Evolutionary conservation across 2,797 vertebrate species (phyloP).

Genomic region (Pempheris klunzingeri): DNA sequence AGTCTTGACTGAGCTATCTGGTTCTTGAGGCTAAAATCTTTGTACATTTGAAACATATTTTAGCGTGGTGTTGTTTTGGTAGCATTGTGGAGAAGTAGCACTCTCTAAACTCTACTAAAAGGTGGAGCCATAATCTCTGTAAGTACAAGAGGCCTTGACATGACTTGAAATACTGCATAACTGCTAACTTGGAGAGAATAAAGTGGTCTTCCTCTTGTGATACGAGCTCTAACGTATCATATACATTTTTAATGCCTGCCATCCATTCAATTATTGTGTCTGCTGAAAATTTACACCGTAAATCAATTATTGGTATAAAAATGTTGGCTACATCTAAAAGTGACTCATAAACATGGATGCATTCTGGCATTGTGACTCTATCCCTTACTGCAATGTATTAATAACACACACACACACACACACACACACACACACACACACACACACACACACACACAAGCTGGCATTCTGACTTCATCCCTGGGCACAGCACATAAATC

Average conservation of each 20-base stretch:
- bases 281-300: conserved; percentile 19
- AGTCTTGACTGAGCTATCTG: background rate
- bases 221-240: background rate
- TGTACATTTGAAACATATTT: background rate
- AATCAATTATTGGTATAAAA: conserved; percentile 58
- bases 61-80: background rate
- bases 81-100: background rate
- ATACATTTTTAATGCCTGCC: background rate
- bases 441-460: conserved; percentile 53
- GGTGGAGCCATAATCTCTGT: background rate
- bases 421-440: conserved; percentile 35
- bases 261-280: conserved; percentile 4
- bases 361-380: conserved; percentile 69
- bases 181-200: background rate
- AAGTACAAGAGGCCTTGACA: background rate
- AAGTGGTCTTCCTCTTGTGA: background rate
- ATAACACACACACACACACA: conserved; percentile 47
- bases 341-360: conserved; percentile 70
- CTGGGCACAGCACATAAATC: conserved; percentile 82
- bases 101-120: background rate
- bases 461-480: conserved; percentile 79
- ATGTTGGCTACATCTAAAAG: conserved; percentile 58
- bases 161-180: background rate
- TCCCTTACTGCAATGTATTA: conserved; percentile 73
- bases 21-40: background rate